These are phyloP conservation scores for Glandiceps talaboti DNA, from an alignment of 53 echinoderm and acorn worm genomes.

Conservation along the genomic window DNA sequence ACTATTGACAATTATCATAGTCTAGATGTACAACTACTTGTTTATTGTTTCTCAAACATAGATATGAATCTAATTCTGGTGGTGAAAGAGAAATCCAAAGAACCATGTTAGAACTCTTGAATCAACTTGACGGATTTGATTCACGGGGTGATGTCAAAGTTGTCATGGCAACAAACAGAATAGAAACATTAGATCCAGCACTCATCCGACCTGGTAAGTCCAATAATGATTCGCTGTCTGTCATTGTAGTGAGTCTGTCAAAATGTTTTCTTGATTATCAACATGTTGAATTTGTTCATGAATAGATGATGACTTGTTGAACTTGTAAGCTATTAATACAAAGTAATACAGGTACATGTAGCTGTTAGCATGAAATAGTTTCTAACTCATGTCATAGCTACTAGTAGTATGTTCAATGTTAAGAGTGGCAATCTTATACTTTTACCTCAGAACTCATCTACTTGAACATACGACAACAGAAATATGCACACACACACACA, in stretches of 20 bases:
- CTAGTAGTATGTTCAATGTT: too few species aligned
- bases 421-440: too few species aligned
- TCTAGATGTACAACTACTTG: background rate
- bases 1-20: too few species aligned
- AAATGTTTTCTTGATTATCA: background rate
- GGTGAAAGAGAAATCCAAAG: slow-evolving; percentile 94
- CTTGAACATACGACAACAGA: too few species aligned
- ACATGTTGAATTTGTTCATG: too few species aligned
- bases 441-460: too few species aligned
- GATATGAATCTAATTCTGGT: slow-evolving; percentile 96
- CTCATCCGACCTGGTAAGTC: slow-evolving; percentile 89
- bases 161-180: slow-evolving; percentile 94
- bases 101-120: slow-evolving; percentile 88
- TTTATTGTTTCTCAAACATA: slow-evolving; percentile 4
- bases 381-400: too few species aligned
- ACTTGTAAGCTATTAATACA: too few species aligned
- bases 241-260: background rate
- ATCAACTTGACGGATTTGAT: slow-evolving; percentile 91
- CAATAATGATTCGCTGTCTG: background rate
- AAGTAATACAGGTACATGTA: too few species aligned
- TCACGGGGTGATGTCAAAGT: slow-evolving; percentile 94
- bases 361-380: too few species aligned
- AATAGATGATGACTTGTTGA: too few species aligned
- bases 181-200: slow-evolving; percentile 93
- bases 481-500: too few species aligned